Percentiles rank a stretch among this genome's conserved stretches.
Evolutionary conservation across 1,140 invertebrate genomes (phyloP).

Genomic region (Diabrotica undecimpunctata): DNA sequence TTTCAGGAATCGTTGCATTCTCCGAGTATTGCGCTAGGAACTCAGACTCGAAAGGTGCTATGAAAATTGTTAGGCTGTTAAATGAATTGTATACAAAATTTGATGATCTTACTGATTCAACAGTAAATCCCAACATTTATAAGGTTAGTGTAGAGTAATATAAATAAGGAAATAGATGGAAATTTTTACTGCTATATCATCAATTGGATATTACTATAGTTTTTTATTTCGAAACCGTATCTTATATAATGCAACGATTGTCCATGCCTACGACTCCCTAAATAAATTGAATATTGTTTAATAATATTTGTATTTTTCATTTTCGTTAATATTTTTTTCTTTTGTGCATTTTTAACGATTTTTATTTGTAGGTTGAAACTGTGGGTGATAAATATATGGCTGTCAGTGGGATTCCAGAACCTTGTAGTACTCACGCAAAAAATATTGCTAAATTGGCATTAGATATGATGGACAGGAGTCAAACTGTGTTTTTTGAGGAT

Average conservation of each 20-base stretch:
- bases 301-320: too few relatives aligned
- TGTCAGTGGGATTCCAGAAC: slow-evolving; percentile 92
- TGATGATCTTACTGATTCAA: slow-evolving; percentile 87
- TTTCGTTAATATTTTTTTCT: too few relatives aligned
- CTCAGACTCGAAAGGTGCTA: slow-evolving; percentile 80
- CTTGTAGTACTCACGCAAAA: slow-evolving; percentile 83
- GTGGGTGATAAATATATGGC: slow-evolving; percentile 99
- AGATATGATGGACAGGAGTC: slow-evolving; percentile 93
- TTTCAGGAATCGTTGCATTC: slow-evolving; percentile 93
- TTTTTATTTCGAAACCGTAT: too few relatives aligned
- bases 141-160: slow-evolving; percentile 64
- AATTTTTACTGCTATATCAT: too few relatives aligned
- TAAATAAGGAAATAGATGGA: background rate
- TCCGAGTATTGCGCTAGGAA: slow-evolving; percentile 78
- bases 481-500: slow-evolving; percentile 80
- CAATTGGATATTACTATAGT: too few relatives aligned
- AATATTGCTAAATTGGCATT: slow-evolving; percentile 90
- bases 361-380: slow-evolving; percentile 84
- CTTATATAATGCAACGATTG: too few relatives aligned
- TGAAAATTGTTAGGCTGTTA: slow-evolving; percentile 89
- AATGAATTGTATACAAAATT: slow-evolving; percentile 89
- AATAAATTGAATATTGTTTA: too few relatives aligned
- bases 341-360: too few relatives aligned
- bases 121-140: slow-evolving; percentile 88
- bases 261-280: too few relatives aligned